Percentiles rank a stretch among this genome's conserved stretches.
These are phyloP conservation scores for Lepidotrigona ventralis DNA, from an alignment of 1,140 invertebrate genomes.

Conservation along the genomic window DNA sequence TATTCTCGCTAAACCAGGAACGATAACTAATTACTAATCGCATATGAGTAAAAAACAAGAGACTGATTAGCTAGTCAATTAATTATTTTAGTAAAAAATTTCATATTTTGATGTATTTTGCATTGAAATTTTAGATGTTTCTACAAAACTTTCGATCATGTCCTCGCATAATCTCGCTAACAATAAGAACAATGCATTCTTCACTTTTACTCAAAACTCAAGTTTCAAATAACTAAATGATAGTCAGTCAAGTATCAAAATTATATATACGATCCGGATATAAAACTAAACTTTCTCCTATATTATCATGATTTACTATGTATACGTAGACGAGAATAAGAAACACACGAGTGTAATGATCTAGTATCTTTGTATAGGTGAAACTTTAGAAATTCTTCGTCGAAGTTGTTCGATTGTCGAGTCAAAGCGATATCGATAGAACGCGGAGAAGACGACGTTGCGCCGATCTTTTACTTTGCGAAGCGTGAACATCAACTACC, in stretches of 20 bases:
- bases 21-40: too few species aligned
- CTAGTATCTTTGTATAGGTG: too few species aligned
- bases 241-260: background rate
- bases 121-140: too few species aligned
- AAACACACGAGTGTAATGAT: background rate
- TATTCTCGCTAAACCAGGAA: background rate
- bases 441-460: background rate
- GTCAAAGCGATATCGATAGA: background rate
- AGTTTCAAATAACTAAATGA: background rate
- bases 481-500: background rate
- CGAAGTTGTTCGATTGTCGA: background rate
- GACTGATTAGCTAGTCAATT: too few species aligned
- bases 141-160: too few species aligned
- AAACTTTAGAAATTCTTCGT: background rate
- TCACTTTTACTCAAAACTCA: background rate
- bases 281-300: background rate
- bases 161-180: too few species aligned
- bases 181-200: background rate
- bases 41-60: too few species aligned
- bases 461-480: background rate
- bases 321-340: too few species aligned
- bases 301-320: too few species aligned
- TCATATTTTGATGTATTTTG: too few species aligned
- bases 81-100: too few species aligned
- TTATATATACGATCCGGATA: background rate